phyloP scores from a whole-genome alignment of 1,140 invertebrate species.

The Bombus terrestris region DNA sequence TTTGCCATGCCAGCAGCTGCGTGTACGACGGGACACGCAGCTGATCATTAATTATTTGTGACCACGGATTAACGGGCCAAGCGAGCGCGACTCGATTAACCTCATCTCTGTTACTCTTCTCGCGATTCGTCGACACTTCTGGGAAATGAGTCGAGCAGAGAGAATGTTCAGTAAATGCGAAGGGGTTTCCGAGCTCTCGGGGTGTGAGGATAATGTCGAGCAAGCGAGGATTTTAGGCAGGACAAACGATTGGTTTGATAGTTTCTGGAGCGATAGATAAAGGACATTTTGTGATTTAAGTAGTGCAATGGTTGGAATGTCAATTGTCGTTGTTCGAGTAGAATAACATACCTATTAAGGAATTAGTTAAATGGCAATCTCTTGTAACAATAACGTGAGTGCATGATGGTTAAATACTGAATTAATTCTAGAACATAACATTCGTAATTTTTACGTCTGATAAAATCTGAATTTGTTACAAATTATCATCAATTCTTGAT shows the following conservation, averaged over 20 bases:
- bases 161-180: neutral
- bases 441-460: no score
- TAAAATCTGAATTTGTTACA: no score
- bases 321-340: no score
- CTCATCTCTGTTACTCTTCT: constrained; percentile 4
- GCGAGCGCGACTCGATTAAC: constrained; percentile 22
- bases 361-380: neutral
- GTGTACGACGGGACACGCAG: constrained; percentile 27
- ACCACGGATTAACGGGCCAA: constrained; percentile 53
- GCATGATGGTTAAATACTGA: no score
- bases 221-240: neutral
- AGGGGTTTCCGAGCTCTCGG: neutral
- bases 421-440: no score
- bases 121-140: constrained; percentile 4
- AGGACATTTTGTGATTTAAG: no score
- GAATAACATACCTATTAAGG: neutral
- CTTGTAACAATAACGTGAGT: no score
- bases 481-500: no score
- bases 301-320: rapidly evolving
- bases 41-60: constrained; percentile 65
- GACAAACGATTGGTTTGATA: neutral
- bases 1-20: constrained; percentile 61
- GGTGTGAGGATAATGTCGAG: no score
- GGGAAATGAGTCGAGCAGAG: neutral
- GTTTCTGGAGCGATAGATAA: no score